Evolutionary conservation across 2,797 vertebrate species (phyloP).

Genomic region (Anas flavirostris): DNA sequence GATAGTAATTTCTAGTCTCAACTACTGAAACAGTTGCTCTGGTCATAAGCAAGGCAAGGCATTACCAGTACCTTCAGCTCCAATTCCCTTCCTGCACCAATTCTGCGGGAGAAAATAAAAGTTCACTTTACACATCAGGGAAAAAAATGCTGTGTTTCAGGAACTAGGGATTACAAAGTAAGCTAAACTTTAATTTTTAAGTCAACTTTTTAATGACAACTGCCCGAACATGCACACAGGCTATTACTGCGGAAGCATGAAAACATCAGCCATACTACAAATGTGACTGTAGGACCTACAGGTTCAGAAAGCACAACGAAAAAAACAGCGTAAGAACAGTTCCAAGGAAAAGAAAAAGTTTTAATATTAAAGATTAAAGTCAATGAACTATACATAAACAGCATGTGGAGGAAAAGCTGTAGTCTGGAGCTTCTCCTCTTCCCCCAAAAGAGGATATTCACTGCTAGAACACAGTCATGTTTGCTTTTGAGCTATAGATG

Average conservation of each 20-base stretch:
- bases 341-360: neutral
- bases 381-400: neutral
- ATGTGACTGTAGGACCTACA: neutral
- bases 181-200: rapidly evolving
- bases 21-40: neutral
- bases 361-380: neutral
- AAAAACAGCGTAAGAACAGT: neutral
- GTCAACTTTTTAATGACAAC: neutral
- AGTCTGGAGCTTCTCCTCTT: neutral
- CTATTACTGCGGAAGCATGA: neutral
- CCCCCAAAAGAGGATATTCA: neutral
- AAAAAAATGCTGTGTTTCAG: neutral
- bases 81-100: neutral
- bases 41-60: neutral
- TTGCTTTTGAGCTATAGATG: neutral
- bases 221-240: neutral
- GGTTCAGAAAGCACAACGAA: neutral
- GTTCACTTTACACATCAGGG: neutral
- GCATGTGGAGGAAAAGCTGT: neutral
- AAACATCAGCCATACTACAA: neutral
- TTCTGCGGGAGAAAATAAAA: neutral
- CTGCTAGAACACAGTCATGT: neutral
- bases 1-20: neutral
- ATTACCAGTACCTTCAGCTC: neutral
- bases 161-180: neutral